A percentile compares a stretch with the other conserved stretches of the same genome.
Conservation (phyloP, 2,888 invertebrate species). For the Diarsia dahlii region DNA sequence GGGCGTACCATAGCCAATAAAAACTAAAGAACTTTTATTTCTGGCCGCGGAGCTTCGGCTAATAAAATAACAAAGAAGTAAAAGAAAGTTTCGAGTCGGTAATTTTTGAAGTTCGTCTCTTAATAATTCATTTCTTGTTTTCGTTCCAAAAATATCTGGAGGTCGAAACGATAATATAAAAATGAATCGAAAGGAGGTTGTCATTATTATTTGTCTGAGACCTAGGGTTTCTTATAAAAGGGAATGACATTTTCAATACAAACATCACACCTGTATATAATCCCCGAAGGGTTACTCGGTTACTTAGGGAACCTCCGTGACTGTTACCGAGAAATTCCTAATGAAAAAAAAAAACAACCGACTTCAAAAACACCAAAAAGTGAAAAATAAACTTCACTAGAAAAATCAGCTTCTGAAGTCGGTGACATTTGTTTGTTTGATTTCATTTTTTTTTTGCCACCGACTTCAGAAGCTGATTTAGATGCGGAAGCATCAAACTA, state of each 20-base stretch:
- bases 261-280: too few relatives aligned
- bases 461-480: too few relatives aligned
- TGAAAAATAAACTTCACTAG: too few relatives aligned
- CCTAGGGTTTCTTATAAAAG: background rate
- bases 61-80: constrained; percentile 60
- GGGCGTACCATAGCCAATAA: constrained; percentile 37
- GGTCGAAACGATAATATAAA: constrained; percentile 38
- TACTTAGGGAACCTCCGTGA: too few relatives aligned
- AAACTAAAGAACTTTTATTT: constrained; percentile 54
- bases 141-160: constrained; percentile 36
- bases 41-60: constrained; percentile 34
- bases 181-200: constrained; percentile 26
- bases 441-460: too few relatives aligned
- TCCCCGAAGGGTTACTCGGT: too few relatives aligned
- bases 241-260: background rate
- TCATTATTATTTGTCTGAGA: constrained; percentile 17
- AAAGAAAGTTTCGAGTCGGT: constrained; percentile 38
- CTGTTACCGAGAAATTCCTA: too few relatives aligned
- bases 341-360: too few relatives aligned
- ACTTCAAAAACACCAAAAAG: too few relatives aligned
- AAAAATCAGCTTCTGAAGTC: too few relatives aligned
- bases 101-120: constrained; percentile 47
- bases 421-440: too few relatives aligned
- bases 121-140: constrained; percentile 45
- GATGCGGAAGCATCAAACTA: too few relatives aligned